phyloP scores from a whole-genome alignment of 2,797 vertebrate species.

The Galago senegalensis region DNA sequence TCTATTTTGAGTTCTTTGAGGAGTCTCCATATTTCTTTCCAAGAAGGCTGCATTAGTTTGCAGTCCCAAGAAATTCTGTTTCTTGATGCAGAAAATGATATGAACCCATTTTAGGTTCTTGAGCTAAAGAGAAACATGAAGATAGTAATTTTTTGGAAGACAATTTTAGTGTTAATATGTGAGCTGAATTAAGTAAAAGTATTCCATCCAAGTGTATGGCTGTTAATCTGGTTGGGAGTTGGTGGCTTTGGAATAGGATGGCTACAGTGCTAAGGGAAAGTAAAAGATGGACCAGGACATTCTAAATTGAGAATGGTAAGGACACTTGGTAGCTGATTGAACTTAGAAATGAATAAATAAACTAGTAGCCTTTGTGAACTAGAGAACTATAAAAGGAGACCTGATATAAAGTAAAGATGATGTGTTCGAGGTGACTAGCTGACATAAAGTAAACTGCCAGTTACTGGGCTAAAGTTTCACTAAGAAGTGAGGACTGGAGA shows the following conservation, averaged over 20 bases:
- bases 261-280: not conserved
- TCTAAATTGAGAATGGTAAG: conserved; percentile 20
- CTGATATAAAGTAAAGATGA: not conserved
- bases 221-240: conserved; percentile 8
- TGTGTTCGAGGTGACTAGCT: conserved; percentile 5
- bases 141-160: conserved; percentile 45
- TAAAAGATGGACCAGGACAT: not conserved
- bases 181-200: conserved; percentile 20
- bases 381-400: not conserved
- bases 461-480: not conserved
- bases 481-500: not conserved
- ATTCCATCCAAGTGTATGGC: not conserved
- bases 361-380: conserved; percentile 33
- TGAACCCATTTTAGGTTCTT: conserved; percentile 23
- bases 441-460: not conserved
- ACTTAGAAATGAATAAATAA: conserved; percentile 42
- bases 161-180: not conserved
- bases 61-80: not conserved
- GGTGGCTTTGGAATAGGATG: not conserved
- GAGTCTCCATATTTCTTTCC: too few relatives aligned
- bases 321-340: not conserved
- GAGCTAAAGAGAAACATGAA: not conserved
- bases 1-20: too few relatives aligned
- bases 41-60: too few relatives aligned
- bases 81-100: conserved; percentile 32